Base-by-base conservation (phyloP, 2,888 invertebrate species). In the Pandemis cinnamomeana region DNA sequence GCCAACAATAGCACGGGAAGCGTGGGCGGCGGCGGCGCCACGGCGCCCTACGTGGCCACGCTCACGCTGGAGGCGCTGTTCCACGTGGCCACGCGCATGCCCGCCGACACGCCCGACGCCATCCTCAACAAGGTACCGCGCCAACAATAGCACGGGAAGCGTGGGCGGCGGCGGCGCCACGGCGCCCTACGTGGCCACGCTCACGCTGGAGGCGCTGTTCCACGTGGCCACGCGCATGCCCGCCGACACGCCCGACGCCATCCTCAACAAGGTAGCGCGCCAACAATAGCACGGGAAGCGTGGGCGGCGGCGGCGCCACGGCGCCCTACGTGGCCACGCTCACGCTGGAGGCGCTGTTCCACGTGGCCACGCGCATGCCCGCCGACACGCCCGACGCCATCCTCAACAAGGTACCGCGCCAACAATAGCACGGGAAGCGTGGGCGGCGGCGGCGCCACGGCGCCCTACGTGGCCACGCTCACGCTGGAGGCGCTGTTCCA, bases 171-270 rank as follows among this genome's bases (percentile, higher is more conserved):
- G 97, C 36, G 97, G 97, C n/a, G 99, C 97, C 64, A 98, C 98
- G 27, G 98, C 99, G 7, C 99, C 99, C 0, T 99, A 99, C 91
- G 97, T 97, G 86, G 98, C 99, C 46, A 98, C 98, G 6, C 98
- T 99, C 71, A 98, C 98, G 77, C 95, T 97, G 4, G 99, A 99
- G 94, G 97, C 98, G 71, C 96, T 99, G 80, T 99, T 99, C 93
- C 99, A 99, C 91, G 99, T 99, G 67, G 98, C 99, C 71, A 99
- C 99, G 4, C 95, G 99, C 81, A 99, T 99, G 98, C 98, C 98
- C 8, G 97, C 98, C 0, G 97, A 97, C 83, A 96, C 96, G 66
- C 96, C 98, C 1, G 98, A 98, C 89, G 97, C 97, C 75, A 96
- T 98, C 81, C 95, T 98, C 69, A 97, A 97, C 87, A 98, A 98